Percentiles rank a stretch among this genome's conserved stretches.
These are phyloP conservation scores for Amazona guildingii DNA, from an alignment of 2,113 vertebrate genomes.

Conservation along the genomic window DNA sequence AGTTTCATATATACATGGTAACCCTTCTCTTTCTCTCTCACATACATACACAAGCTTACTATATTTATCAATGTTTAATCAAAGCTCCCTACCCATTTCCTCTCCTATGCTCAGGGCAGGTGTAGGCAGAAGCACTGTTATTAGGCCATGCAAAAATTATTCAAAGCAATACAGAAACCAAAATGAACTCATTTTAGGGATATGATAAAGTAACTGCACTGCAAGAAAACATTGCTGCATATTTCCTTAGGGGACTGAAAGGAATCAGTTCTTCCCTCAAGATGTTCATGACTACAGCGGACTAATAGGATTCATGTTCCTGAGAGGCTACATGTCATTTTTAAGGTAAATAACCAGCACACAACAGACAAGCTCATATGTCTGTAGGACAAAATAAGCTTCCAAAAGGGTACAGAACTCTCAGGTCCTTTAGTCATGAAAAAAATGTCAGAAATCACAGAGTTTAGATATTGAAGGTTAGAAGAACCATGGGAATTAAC, in stretches of 20 bases:
- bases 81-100: neutral
- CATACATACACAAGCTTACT: neutral
- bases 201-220: neutral
- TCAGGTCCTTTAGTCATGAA: neutral
- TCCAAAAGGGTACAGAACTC: neutral
- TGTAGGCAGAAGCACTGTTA: neutral
- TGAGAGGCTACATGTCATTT: neutral
- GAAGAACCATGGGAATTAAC: neutral
- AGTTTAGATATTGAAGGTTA: neutral
- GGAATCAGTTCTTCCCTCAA: neutral
- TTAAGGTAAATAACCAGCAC: neutral
- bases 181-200: neutral
- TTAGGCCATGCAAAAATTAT: neutral
- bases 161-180: neutral
- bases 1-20: neutral
- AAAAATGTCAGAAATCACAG: neutral
- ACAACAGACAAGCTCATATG: neutral
- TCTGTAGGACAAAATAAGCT: neutral
- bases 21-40: neutral
- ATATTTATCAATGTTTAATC: neutral
- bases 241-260: neutral
- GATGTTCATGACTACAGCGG: neutral
- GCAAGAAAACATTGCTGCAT: neutral
- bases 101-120: neutral
- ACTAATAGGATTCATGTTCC: neutral